Base-by-base conservation (phyloP, 2,888 invertebrate genomes). In the Dryomyza anilis region DNA sequence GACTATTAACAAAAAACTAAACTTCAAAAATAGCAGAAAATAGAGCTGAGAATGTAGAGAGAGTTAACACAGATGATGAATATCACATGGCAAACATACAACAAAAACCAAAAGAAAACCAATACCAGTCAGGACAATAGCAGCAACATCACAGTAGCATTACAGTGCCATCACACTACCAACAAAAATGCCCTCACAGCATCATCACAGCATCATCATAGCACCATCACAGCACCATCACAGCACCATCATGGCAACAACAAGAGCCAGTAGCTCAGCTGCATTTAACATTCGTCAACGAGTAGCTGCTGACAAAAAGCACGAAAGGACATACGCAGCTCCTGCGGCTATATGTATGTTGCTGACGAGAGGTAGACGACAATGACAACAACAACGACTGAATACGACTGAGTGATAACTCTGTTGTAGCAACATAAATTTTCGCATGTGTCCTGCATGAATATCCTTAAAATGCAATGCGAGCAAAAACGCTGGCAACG, bases 41-140 rank as follows among this genome's bases (percentile, higher is more conserved):
- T 33, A 36, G 30, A 48, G n/a, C n/a, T 19, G 14, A 48, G 8
- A 53, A 30, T 29, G 16, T 10, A 27, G 50, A 21, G 52, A 72
- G 72, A 69, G 57, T 14, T 21, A 29, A 76, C 77, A 76, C 74
- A 77, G 77, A 79, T 78, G 78, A 78, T 78, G 70, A 71, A 75
- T 76, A 77, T 73, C 75, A 72, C 72, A 74, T 72, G 75, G 76
- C 77, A 74, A 71, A 71, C 67, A 69, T 64, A 53, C 57, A 73
- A 67, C 62, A 36, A 50, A 72, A 63, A 68, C 63, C 66, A 65
- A 69, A 66, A 66, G 66, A 65, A 65, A 66, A 59, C 58, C 23
- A 61, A 63, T 55, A 52, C 57, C 50, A 61, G 64, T 55, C 61
- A 55, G 67, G 59, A 63, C 23, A 25, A 50, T 48, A 25, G 60